Percentiles rank a stretch among this genome's conserved stretches.
Conservation (phyloP, 2,113 vertebrate genomes). For the Mirza zaza region DNA sequence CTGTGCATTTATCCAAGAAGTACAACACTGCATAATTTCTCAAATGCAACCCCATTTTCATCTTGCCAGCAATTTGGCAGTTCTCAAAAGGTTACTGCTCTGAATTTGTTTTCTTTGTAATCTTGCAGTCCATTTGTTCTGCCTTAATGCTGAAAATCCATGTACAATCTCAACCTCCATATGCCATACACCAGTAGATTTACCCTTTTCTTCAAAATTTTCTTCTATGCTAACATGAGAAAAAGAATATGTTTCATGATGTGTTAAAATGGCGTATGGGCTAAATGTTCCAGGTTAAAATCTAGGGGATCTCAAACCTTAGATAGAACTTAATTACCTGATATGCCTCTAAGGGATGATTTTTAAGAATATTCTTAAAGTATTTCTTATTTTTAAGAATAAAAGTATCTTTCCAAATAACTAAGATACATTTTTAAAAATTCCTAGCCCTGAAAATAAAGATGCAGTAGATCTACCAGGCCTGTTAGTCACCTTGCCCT, state of each 20-base stretch:
- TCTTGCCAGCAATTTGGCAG: constrained; percentile 73
- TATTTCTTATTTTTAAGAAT: not conserved
- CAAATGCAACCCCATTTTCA: constrained; percentile 63
- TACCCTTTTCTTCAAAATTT: constrained; percentile 65
- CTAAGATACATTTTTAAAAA: constrained; percentile 51
- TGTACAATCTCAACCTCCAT: constrained; percentile 73
- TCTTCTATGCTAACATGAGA: constrained; percentile 33
- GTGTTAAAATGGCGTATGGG: constrained; percentile 55
- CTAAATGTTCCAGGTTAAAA: constrained; percentile 63
- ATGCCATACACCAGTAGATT: constrained; percentile 64
- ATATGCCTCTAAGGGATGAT: not conserved
- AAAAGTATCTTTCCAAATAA: constrained; percentile 65
- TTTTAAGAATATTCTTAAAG: too few species aligned
- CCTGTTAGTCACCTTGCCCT: constrained; percentile 62
- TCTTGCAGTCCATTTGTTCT: constrained; percentile 75
- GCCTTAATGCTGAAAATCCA: constrained; percentile 71
- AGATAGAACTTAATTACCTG: constrained; percentile 41
- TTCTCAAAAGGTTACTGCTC: constrained; percentile 73
- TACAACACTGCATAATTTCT: constrained; percentile 68
- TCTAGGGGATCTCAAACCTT: not conserved
- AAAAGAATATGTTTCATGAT: constrained; percentile 37
- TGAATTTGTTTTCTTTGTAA: constrained; percentile 75
- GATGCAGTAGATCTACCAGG: constrained; percentile 41
- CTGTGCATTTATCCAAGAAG: constrained; percentile 52
- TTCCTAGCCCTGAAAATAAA: constrained; percentile 53